A percentile compares a stretch with the other conserved stretches of the same genome.
phyloP scores from a whole-genome alignment of 2,797 vertebrate genomes.

The Yasuhikotakia modesta region DNA sequence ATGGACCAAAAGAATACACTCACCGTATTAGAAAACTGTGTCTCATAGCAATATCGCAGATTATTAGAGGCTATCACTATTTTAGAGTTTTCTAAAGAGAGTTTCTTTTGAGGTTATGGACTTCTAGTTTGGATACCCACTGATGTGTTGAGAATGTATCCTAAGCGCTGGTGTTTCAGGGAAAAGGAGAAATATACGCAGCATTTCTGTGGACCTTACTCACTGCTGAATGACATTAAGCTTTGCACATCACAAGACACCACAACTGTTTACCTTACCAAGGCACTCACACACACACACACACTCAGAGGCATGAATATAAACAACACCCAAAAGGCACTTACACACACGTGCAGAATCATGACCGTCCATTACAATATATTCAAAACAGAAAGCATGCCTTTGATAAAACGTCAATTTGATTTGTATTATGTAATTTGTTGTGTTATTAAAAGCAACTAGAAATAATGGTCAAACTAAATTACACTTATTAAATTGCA shows the following conservation, averaged over 20 bases:
- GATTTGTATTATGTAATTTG: conserved; percentile 37
- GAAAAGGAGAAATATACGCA: conserved; percentile 51
- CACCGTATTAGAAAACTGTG: conserved; percentile 73
- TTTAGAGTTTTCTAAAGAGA: conserved; percentile 72
- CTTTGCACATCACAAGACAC: conserved; percentile 56
- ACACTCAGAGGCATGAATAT: conserved; percentile 37
- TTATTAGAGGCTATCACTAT: conserved; percentile 63
- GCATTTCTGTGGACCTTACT: conserved; percentile 43
- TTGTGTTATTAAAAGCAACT: conserved; percentile 38
- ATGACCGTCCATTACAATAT: conserved; percentile 36
- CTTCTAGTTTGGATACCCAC: conserved; percentile 65
- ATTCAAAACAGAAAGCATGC: conserved; percentile 56
- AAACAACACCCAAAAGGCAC: conserved; percentile 49
- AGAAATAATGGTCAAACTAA: conserved; percentile 30
- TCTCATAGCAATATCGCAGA: conserved; percentile 71
- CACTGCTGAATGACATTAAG: conserved; percentile 49
- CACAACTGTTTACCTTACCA: conserved; percentile 39
- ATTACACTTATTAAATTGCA: conserved; percentile 16
- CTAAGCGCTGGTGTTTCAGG: conserved; percentile 62
- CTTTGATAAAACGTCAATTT: conserved; percentile 57
- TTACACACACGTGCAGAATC: conserved; percentile 36
- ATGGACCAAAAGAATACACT: conserved; percentile 76
- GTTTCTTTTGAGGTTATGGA: conserved; percentile 70
- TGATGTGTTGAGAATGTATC: conserved; percentile 56
- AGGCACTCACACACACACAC: conserved; percentile 32